phyloP scores from a whole-genome alignment of 2,888 invertebrate genomes.

The Eristalis intricaria region DNA sequence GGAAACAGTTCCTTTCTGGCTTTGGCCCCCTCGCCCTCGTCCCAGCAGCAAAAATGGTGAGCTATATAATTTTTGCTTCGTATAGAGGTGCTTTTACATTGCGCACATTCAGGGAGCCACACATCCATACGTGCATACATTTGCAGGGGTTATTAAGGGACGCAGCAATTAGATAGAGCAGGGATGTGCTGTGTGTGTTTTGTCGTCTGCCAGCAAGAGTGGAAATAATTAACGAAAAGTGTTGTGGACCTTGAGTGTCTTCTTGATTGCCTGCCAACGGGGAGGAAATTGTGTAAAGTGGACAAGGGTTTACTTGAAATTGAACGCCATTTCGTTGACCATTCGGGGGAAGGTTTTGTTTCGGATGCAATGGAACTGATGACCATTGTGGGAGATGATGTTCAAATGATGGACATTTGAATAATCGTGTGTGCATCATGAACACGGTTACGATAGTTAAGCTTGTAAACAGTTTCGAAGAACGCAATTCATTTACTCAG shows the following conservation, averaged over 20 bases:
- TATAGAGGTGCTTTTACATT: not conserved
- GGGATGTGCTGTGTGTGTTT: constrained; percentile 38
- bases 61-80: constrained; percentile 23
- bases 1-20: constrained; percentile 36
- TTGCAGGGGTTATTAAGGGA: constrained; percentile 57
- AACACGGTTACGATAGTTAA: too few species aligned
- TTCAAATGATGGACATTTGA: too few species aligned
- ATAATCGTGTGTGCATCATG: too few species aligned
- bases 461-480: too few species aligned
- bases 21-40: not conserved
- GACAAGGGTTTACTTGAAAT: not conserved
- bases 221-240: constrained; percentile 43
- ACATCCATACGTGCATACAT: not conserved
- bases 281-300: not conserved
- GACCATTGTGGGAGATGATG: too few species aligned
- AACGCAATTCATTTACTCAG: too few species aligned
- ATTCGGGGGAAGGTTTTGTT: not conserved
- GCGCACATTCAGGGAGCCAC: not conserved
- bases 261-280: not conserved
- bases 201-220: constrained; percentile 15
- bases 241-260: constrained; percentile 7
- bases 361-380: too few species aligned
- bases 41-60: constrained; percentile 55
- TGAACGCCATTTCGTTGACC: not conserved
- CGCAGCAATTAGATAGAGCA: constrained; percentile 63